These are phyloP conservation scores for Criorhina ranunculi DNA, from an alignment of 2,888 invertebrate species.

Conservation along the genomic window DNA sequence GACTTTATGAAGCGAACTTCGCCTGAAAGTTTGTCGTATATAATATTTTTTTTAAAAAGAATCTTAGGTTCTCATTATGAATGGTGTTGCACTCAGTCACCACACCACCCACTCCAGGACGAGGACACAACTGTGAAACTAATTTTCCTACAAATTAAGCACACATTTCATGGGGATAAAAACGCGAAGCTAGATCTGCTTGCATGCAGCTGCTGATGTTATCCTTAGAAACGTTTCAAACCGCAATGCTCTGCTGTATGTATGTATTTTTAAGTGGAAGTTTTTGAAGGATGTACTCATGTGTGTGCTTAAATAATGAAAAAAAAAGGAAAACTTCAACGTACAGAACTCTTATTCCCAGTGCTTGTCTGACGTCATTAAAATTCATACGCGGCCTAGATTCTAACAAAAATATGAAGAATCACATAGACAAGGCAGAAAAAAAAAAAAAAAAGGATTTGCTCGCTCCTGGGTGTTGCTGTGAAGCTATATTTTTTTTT, in stretches of 20 bases:
- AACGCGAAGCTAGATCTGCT: constrained; percentile 9
- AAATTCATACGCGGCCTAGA: constrained; percentile 82
- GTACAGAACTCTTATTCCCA: constrained; percentile 13
- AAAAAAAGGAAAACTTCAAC: constrained; percentile 31
- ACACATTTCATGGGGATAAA: constrained; percentile 26
- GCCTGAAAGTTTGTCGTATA: constrained; percentile 3
- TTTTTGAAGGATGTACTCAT: constrained; percentile 50
- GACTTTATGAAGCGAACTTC: not conserved
- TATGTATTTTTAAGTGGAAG: constrained; percentile 51
- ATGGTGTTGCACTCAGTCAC: constrained; percentile 3
- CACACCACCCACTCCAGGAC: not conserved
- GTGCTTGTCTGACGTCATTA: constrained; percentile 80
- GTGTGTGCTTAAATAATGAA: constrained; percentile 14
- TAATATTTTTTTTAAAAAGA: constrained; percentile 9
- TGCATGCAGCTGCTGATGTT: constrained; percentile 44
- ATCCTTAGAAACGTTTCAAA: constrained; percentile 34
- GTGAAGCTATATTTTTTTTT: constrained; percentile 22
- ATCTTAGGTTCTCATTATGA: constrained; percentile 49
- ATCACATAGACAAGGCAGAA: constrained; percentile 19
- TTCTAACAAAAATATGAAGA: constrained; percentile 71
- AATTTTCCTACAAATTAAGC: constrained; percentile 68
- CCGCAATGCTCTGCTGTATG: constrained; percentile 9
- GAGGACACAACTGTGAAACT: constrained; percentile 55
- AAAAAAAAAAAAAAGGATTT: constrained; percentile 16
- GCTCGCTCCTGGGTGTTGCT: constrained; percentile 39